Evolutionary conservation across 2,113 vertebrate genomes (phyloP).

Genomic region (Trogon melanurus): DNA sequence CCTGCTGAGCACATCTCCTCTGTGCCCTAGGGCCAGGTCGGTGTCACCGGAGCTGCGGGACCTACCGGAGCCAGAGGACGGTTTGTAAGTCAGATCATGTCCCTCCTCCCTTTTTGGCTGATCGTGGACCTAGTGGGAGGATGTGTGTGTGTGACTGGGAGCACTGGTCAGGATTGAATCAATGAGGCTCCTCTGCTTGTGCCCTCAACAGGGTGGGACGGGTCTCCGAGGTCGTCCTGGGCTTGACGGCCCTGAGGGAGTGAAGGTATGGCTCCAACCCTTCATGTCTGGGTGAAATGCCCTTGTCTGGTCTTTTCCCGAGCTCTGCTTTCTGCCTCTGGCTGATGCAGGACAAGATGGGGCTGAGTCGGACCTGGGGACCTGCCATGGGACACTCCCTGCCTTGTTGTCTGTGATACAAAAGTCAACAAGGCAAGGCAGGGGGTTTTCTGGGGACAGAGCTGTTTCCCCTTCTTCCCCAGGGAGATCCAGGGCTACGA

Average conservation of each 20-base stretch:
- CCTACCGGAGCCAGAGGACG: slow-evolving; percentile 74
- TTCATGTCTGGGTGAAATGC: not conserved
- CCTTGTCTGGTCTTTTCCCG: not conserved
- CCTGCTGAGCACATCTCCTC: not conserved
- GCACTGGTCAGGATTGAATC: not conserved
- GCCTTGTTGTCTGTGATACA: not conserved
- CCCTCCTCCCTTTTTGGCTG: not conserved
- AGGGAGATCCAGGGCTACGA: slow-evolving; percentile 76
- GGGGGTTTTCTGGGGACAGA: not conserved
- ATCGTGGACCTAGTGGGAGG: fast-evolving
- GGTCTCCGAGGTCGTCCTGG: slow-evolving; percentile 77
- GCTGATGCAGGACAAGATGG: not conserved
- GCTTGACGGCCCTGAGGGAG: slow-evolving; percentile 74
- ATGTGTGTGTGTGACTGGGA: not conserved
- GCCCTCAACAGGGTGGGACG: slow-evolving; percentile 19
- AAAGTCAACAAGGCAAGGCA: not conserved
- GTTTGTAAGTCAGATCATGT: slow-evolving; percentile 59
- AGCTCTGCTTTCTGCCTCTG: not conserved
- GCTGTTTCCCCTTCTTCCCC: not conserved
- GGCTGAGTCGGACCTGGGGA: not conserved
- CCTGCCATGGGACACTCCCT: not conserved
- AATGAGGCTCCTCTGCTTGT: not conserved
- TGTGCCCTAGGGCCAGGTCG: slow-evolving; percentile 79
- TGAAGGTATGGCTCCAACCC: slow-evolving; percentile 73
- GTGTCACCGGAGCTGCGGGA: slow-evolving; percentile 78